Evolutionary conservation across 2,888 invertebrate genomes (phyloP).

Genomic region (Tethea ocularis): DNA sequence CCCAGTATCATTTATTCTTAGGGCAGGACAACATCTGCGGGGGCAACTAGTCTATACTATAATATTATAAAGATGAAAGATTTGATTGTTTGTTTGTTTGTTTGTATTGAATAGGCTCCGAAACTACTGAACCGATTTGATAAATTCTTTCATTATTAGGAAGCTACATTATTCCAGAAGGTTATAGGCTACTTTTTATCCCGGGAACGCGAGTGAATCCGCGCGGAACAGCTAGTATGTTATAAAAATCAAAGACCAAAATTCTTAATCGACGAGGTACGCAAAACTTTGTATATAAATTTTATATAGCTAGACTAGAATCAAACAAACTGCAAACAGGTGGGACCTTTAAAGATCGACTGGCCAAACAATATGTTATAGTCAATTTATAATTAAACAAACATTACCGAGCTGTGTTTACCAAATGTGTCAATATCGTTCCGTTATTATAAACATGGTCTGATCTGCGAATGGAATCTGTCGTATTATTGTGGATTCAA

Average conservation of each 20-base stretch:
- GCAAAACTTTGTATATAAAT: not conserved
- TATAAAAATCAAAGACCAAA: not conserved
- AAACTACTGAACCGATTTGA: too few species aligned
- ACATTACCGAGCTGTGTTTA: slow-evolving; percentile 12
- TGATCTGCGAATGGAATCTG: slow-evolving; percentile 11
- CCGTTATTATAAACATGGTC: slow-evolving; percentile 20
- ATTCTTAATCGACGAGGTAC: not conserved
- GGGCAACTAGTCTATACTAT: too few species aligned
- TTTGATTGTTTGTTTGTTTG: too few species aligned
- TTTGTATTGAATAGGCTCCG: too few species aligned
- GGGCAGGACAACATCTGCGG: too few species aligned
- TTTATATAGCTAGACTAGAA: not conserved
- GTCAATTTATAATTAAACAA: slow-evolving; percentile 11
- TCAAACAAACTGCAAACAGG: slow-evolving; percentile 5
- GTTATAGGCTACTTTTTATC: too few species aligned
- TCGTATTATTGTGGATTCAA: slow-evolving; percentile 30
- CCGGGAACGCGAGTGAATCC: too few species aligned
- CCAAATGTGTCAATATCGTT: slow-evolving; percentile 9
- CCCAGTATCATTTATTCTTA: too few species aligned
- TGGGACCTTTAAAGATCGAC: slow-evolving; percentile 5
- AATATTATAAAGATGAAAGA: too few species aligned
- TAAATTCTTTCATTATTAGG: too few species aligned
- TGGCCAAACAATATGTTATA: slow-evolving; percentile 11
- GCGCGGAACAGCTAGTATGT: too few species aligned
- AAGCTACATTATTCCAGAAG: too few species aligned